Conservation (phyloP, 2,888 invertebrate species). For the Netelia melanura region DNA sequence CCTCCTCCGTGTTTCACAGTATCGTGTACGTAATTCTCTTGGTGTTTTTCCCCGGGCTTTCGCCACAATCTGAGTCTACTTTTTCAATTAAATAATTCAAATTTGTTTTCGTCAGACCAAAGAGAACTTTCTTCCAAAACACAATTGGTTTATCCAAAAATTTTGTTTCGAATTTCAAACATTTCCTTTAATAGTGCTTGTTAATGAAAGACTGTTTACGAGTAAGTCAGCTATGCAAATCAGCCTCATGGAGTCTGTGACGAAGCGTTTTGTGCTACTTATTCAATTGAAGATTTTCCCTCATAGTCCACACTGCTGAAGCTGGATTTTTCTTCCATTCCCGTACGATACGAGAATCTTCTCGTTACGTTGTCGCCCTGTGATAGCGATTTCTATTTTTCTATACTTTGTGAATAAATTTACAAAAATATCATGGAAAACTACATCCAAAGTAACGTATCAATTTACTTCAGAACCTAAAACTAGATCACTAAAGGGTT, state of each 20-base stretch:
- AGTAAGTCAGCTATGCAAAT: background rate
- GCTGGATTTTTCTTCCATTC: background rate
- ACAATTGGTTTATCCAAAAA: background rate
- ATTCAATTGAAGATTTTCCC: background rate
- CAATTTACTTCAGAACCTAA: background rate
- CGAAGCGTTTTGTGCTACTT: background rate
- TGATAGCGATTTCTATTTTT: background rate
- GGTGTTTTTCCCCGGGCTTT: background rate
- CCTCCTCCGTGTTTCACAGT: background rate
- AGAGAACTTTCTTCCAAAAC: conserved; percentile 2
- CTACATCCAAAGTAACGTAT: conserved; percentile 10
- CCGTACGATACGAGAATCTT: background rate
- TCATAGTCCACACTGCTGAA: background rate
- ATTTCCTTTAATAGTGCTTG: background rate
- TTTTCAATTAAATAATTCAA: background rate
- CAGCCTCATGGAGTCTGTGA: background rate
- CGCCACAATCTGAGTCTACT: background rate
- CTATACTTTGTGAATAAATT: background rate
- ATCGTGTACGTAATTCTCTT: background rate
- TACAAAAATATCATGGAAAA: background rate
- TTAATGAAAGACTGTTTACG: background rate
- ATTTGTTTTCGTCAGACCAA: conserved; percentile 5
- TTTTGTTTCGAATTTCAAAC: background rate
- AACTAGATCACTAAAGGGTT: background rate
- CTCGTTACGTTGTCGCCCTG: background rate